Conservation (phyloP, 2,797 vertebrate species). For the Lerista edwardsae region DNA sequence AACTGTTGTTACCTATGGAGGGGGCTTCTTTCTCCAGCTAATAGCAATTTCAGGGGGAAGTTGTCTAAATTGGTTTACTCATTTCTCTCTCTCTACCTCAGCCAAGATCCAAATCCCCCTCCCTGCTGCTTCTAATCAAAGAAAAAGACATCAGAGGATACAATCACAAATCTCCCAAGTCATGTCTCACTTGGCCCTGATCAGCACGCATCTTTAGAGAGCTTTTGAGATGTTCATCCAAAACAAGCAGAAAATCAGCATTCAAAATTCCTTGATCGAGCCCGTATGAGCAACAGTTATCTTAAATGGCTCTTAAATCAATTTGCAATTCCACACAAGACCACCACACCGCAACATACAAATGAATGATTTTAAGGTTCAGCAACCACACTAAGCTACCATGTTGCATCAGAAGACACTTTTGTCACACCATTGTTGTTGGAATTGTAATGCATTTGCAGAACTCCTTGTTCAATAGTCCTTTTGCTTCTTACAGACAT, state of each 20-base stretch:
- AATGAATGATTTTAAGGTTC: constrained; percentile 59
- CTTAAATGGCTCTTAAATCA: not conserved
- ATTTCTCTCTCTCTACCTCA: not conserved
- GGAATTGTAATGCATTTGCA: constrained; percentile 68
- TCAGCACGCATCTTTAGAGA: not conserved
- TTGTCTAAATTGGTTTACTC: not conserved
- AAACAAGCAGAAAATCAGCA: not conserved
- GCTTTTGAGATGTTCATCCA: not conserved
- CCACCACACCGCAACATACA: constrained; percentile 54
- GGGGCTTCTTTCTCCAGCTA: not conserved
- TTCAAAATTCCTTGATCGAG: not conserved
- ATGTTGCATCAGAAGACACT: constrained; percentile 56
- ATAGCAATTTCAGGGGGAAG: not conserved
- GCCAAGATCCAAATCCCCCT: not conserved
- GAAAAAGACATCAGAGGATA: not conserved
- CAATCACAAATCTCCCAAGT: not conserved
- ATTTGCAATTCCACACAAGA: constrained; percentile 20
- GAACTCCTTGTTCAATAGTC: constrained; percentile 47
- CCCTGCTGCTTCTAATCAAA: not conserved
- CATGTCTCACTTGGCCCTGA: not conserved
- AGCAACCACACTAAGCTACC: constrained; percentile 64
- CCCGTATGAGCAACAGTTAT: not conserved
- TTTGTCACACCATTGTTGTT: constrained; percentile 60
- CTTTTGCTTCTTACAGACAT: constrained; percentile 27
- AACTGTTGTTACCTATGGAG: too few relatives aligned